phyloP scores from a whole-genome alignment of 1,140 invertebrate species.

The Plutomurus gul region DNA sequence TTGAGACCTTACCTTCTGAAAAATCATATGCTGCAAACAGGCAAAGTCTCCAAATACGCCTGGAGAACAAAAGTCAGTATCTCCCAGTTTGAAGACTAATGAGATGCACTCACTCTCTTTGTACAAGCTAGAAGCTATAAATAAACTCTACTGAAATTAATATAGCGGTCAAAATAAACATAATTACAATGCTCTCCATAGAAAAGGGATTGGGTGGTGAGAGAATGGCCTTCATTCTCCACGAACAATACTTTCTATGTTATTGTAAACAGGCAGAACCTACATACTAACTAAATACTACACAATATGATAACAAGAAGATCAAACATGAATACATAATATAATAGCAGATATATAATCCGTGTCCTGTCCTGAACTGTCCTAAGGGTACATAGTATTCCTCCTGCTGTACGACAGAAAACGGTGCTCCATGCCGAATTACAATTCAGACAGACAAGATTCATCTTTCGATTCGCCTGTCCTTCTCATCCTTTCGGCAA shows the following conservation, averaged over 20 bases:
- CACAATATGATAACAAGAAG: too few relatives aligned
- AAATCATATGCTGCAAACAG: not conserved
- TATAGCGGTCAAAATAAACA: too few relatives aligned
- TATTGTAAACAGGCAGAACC: too few relatives aligned
- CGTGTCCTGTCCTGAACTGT: too few relatives aligned
- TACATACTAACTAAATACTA: too few relatives aligned
- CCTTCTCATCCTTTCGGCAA: not conserved
- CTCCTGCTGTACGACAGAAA: not conserved
- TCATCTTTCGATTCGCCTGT: not conserved
- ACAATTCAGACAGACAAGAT: not conserved
- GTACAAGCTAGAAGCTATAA: not conserved
- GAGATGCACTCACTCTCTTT: not conserved
- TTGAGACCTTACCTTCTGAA: constrained; percentile 32
- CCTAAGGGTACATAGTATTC: not conserved
- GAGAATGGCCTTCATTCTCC: too few relatives aligned
- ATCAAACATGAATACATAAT: too few relatives aligned
- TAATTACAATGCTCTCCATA: too few relatives aligned
- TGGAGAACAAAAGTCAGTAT: not conserved
- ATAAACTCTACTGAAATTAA: too few relatives aligned
- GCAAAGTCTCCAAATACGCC: not conserved
- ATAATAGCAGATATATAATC: too few relatives aligned
- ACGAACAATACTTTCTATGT: too few relatives aligned
- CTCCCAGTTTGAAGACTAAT: not conserved
- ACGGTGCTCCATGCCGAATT: not conserved
- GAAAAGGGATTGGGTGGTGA: too few relatives aligned